phyloP scores from a whole-genome alignment of 2,797 vertebrate genomes.

The Sciurus carolinensis region DNA sequence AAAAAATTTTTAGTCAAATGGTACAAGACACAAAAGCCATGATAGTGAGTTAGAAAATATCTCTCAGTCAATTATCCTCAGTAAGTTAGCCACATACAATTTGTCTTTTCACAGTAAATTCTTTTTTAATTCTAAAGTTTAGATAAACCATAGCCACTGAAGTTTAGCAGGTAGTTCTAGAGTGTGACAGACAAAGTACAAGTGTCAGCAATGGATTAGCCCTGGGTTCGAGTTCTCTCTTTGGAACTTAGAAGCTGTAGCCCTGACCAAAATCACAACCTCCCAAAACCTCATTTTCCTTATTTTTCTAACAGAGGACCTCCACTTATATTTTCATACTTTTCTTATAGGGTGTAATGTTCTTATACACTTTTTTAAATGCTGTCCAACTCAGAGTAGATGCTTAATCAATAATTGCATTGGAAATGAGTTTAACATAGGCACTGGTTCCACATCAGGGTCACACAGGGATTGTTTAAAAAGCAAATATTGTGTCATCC shows the following conservation, averaged over 20 bases:
- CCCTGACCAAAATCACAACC: not conserved
- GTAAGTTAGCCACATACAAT: not conserved
- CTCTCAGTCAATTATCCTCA: not conserved
- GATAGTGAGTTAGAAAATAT: not conserved
- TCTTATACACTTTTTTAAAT: not conserved
- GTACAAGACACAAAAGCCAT: not conserved
- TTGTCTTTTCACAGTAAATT: not conserved
- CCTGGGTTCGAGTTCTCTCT: not conserved
- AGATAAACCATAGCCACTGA: not conserved
- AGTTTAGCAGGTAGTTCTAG: not conserved
- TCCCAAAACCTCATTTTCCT: not conserved
- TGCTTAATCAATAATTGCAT: not conserved
- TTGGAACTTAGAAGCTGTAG: not conserved
- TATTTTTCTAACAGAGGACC: not conserved
- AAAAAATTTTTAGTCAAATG: not conserved
- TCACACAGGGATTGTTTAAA: not conserved
- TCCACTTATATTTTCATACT: not conserved
- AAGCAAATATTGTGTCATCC: not conserved
- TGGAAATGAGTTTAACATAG: slow-evolving; percentile 33
- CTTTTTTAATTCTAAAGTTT: not conserved
- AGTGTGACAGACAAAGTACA: not conserved
- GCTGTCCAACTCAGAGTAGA: not conserved
- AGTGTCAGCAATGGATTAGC: not conserved
- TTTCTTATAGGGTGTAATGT: not conserved
- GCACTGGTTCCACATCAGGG: not conserved